phyloP scores from a whole-genome alignment of 2,888 invertebrate genomes.

The Litoditis marina region DNA sequence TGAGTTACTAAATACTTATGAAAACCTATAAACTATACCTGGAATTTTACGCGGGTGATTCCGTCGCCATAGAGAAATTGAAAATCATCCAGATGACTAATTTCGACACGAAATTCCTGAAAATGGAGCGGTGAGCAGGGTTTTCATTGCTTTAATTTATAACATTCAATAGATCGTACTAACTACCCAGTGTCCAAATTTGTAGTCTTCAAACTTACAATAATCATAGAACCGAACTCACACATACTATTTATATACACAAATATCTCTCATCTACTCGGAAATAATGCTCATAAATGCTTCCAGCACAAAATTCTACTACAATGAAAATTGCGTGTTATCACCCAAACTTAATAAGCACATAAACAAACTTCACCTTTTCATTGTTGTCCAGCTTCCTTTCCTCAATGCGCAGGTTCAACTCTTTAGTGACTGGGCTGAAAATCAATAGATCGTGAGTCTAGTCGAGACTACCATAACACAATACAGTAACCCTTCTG shows the following conservation, averaged over 20 bases:
- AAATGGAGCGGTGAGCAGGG: not conserved
- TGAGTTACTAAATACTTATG: too few relatives aligned
- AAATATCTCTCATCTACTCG: too few relatives aligned
- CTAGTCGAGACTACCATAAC: not conserved
- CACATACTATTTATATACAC: too few relatives aligned
- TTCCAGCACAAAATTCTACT: too few relatives aligned
- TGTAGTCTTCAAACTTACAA: too few relatives aligned
- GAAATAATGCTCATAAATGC: too few relatives aligned
- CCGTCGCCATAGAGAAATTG: not conserved
- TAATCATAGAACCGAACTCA: too few relatives aligned
- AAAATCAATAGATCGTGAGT: too few relatives aligned
- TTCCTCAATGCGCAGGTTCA: not conserved
- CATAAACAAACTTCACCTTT: not conserved
- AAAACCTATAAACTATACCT: not conserved
- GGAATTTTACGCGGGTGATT: not conserved
- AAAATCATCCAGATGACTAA: constrained; percentile 1
- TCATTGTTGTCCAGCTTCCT: not conserved
- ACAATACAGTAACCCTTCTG: not conserved
- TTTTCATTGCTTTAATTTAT: too few relatives aligned
- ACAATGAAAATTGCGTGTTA: too few relatives aligned
- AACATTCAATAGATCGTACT: too few relatives aligned
- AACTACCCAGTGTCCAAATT: too few relatives aligned
- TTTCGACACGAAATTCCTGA: not conserved
- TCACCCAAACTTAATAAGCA: not conserved
- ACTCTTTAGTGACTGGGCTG: not conserved